Percentiles rank a stretch among this genome's conserved stretches.
Conservation (phyloP, 2,113 vertebrate genomes). For the Limnothrissa miodon region DNA sequence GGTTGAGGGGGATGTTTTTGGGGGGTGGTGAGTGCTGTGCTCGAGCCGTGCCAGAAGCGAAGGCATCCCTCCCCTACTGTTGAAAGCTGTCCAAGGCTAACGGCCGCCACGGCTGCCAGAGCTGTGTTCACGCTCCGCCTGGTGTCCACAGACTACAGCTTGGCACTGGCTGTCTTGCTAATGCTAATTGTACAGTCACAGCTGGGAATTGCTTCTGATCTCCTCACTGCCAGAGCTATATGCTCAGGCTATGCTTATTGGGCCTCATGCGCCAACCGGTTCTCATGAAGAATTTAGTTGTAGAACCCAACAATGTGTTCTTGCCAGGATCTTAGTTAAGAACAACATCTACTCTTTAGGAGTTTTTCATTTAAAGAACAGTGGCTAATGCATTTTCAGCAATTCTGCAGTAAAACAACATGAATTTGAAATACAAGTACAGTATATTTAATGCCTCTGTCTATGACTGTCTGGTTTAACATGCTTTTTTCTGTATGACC, state of each 20-base stretch:
- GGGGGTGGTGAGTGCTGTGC: not conserved
- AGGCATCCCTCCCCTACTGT: not conserved
- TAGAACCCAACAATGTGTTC: too few species aligned
- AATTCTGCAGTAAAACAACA: too few species aligned
- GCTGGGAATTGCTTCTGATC: slow-evolving; percentile 8
- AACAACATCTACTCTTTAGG: too few species aligned
- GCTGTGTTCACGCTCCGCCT: not conserved
- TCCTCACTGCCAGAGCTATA: not conserved
- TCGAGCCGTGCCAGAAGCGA: not conserved
- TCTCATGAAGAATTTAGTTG: too few species aligned
- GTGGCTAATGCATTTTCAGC: too few species aligned
- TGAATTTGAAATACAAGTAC: too few species aligned
- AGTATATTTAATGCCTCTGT: too few species aligned
- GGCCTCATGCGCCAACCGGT: too few species aligned
- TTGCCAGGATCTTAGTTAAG: too few species aligned
- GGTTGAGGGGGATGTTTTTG: not conserved
- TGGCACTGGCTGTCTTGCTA: slow-evolving; percentile 30
- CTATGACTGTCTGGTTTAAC: not conserved
- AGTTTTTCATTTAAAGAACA: too few species aligned
- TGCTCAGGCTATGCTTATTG: not conserved
- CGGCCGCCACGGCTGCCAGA: not conserved
- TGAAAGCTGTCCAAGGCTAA: not conserved
- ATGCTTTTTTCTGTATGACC: not conserved
- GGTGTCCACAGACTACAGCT: slow-evolving; percentile 22
- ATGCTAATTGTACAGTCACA: slow-evolving; percentile 9